These are phyloP conservation scores for Phragmatobia fuliginosa DNA, from an alignment of 2,888 invertebrate species.

Conservation along the genomic window DNA sequence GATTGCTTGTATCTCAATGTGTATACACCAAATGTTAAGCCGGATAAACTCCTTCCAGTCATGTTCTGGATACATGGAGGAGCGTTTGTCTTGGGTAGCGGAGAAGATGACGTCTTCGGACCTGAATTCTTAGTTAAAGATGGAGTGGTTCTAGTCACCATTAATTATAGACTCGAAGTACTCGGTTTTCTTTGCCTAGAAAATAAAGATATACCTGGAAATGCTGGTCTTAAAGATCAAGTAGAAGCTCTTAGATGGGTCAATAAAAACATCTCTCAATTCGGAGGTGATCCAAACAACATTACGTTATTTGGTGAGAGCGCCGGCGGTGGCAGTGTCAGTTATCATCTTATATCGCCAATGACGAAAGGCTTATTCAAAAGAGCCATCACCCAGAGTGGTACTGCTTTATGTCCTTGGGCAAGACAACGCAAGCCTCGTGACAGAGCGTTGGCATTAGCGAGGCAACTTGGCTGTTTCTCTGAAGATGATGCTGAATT, in stretches of 20 bases:
- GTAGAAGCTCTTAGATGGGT: conserved; percentile 59
- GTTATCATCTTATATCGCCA: conserved; percentile 65
- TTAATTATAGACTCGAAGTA: conserved; percentile 53
- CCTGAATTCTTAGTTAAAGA: conserved; percentile 52
- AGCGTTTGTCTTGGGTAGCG: conserved; percentile 47
- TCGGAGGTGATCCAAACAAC: conserved; percentile 59
- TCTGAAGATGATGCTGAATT: conserved; percentile 35
- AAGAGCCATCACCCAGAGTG: conserved; percentile 88
- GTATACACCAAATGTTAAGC: conserved; percentile 47
- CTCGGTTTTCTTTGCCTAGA: conserved; percentile 59
- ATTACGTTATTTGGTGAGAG: conserved; percentile 65
- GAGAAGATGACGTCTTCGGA: conserved; percentile 46
- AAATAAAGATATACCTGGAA: conserved; percentile 58
- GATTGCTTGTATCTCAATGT: conserved; percentile 56
- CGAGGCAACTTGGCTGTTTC: conserved; percentile 45
- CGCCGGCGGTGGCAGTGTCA: conserved; percentile 57
- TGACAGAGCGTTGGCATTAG: conserved; percentile 63
- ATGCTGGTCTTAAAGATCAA: conserved; percentile 63
- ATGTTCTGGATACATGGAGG: conserved; percentile 54
- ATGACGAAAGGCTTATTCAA: conserved; percentile 65
- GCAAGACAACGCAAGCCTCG: conserved; percentile 74
- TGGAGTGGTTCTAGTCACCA: conserved; percentile 46
- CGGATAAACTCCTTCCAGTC: conserved; percentile 38
- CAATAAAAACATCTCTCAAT: conserved; percentile 54
- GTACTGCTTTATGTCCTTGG: conserved; percentile 86